Conservation (phyloP, 2,888 invertebrate species). For the Lithophane ornitopus region DNA sequence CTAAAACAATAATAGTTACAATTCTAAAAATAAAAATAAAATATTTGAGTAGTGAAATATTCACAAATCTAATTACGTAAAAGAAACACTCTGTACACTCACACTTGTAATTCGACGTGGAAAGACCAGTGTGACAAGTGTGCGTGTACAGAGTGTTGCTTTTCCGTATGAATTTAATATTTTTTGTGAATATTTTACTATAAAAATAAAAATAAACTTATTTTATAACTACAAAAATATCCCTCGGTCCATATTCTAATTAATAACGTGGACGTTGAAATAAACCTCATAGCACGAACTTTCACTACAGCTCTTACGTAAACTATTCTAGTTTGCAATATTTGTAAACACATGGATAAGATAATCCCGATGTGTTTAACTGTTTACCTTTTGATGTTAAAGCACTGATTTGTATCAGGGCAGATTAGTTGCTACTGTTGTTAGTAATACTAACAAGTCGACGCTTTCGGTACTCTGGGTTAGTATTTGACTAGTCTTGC, state of each 20-base stretch:
- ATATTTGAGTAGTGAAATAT: no score
- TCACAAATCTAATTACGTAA: no score
- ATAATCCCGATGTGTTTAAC: constrained; percentile 17
- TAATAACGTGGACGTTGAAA: background rate
- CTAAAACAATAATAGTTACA: no score
- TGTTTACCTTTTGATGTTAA: constrained; percentile 17
- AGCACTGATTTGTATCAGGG: constrained; percentile 6
- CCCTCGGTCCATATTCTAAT: background rate
- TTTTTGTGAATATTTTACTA: no score
- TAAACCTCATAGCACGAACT: background rate
- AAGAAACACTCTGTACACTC: no score
- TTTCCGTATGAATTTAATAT: no score
- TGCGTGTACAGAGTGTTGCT: no score
- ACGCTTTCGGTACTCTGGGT: background rate
- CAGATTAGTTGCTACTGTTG: background rate
- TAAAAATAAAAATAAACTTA: no score
- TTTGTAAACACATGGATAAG: constrained; percentile 13
- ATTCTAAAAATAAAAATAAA: no score
- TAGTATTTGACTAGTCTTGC: constrained; percentile 12
- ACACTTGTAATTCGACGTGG: no score
- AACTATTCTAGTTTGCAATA: constrained; percentile 12
- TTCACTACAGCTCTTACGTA: constrained; percentile 9
- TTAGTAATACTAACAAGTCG: constrained; percentile 9
- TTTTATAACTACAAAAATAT: background rate
- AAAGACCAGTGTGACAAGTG: no score